Evolutionary conservation across 2,888 invertebrate species (phyloP).

Genomic region (Morpho deidamia): DNA sequence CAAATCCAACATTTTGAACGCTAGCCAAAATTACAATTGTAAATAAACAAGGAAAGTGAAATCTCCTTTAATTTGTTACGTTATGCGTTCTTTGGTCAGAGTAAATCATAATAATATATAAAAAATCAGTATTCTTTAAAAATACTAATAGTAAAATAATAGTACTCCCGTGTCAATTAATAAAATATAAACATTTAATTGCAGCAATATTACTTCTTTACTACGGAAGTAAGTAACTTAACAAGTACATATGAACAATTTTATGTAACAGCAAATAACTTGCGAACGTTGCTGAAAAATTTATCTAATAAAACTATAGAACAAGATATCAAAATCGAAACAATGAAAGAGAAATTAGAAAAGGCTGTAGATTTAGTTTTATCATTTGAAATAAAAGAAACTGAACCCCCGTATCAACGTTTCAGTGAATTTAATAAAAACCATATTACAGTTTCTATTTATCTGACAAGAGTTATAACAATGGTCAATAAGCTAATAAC

Average conservation of each 20-base stretch:
- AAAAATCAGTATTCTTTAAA: no score
- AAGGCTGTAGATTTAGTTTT: constrained; percentile 43
- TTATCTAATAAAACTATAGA: constrained; percentile 39
- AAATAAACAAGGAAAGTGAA: no score
- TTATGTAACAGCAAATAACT: constrained; percentile 39
- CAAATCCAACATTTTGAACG: no score
- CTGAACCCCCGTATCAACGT: constrained; percentile 38
- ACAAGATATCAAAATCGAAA: constrained; percentile 39
- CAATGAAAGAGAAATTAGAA: constrained; percentile 42
- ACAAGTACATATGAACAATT: constrained; percentile 51
- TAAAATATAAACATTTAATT: constrained; percentile 28
- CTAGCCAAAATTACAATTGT: no score
- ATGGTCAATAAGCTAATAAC: constrained; percentile 48
- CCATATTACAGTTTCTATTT: constrained; percentile 44
- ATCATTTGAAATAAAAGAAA: constrained; percentile 44
- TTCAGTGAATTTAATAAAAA: constrained; percentile 53
- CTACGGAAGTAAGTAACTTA: constrained; percentile 41
- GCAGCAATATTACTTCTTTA: constrained; percentile 66
- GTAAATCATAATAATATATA: no score
- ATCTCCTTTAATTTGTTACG: no score
- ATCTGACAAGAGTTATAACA: constrained; percentile 51
- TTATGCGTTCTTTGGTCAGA: no score
- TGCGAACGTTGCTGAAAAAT: constrained; percentile 34
- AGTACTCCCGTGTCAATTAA: no score
- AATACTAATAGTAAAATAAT: no score